Base-by-base conservation (phyloP, 2,797 vertebrate genomes). In the Typhlichthys eigenmanni region DNA sequence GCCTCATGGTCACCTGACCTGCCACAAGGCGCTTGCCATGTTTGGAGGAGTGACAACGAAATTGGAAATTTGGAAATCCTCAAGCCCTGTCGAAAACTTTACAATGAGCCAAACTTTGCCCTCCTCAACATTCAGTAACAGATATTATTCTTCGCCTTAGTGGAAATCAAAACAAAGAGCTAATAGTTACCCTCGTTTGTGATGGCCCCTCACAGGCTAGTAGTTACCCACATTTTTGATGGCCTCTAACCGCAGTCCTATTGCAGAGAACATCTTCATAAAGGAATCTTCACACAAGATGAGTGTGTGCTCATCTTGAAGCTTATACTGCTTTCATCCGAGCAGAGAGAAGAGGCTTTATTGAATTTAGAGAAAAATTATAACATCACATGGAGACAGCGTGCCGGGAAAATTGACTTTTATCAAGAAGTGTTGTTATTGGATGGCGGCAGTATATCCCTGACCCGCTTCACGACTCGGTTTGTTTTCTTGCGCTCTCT, bases 401-500 rank as follows among this genome's bases (percentile, higher is more conserved):
- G 81, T 78, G 77, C 75, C 55, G 71, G 82, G 84, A 88, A 89
- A 88, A 90, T 85, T 82, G 83, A 89, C 81, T 87, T 89, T 88
- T 88, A 89, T 88, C 83, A 79, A 86, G 82, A 90, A 79, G 73
- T 86, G 83, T 90, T 88, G 84, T 89, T 89, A 88, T 86, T 89
- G 80, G 84, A 84, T 69, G 71, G 47, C 71, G 63, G 79, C 74
- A 43, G 74, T 70, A 65, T 85, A 52, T 80, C 67, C 57, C 76
- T 34, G 65, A 80, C 85, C 82, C 62, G 57, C 76, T 71, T 73
- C 14, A 75, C 73, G 80, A 73, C 74, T 80, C 62, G 69, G 78
- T 82, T 80, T 81, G 82, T 84, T 87, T 82, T 87, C 77, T 68
- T 29, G 14, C 54, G 67, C 73, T 79, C 68, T 84, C 62, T 72